These are phyloP conservation scores for Protodeltote pygarga DNA, from an alignment of 2,888 invertebrate species.

Conservation along the genomic window DNA sequence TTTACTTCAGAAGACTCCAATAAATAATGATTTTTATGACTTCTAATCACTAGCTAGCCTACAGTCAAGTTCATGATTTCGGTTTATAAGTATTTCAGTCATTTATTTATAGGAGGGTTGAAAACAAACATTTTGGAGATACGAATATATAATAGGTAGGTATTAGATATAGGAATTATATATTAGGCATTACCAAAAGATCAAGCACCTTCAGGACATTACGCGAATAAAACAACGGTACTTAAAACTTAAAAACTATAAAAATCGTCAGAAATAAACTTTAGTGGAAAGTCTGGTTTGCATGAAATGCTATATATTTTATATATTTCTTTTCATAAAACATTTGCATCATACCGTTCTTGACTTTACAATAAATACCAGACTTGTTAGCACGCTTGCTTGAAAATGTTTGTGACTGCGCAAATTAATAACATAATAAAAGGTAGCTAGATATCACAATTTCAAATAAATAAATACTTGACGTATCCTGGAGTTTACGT, in stretches of 20 bases:
- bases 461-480: slow-evolving; percentile 2
- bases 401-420: neutral
- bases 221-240: slow-evolving; percentile 7
- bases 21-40: neutral
- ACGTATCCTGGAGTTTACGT: slow-evolving; percentile 2
- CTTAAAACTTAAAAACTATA: slow-evolving; percentile 32
- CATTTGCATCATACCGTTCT: slow-evolving; percentile 41
- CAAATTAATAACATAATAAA: neutral
- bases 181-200: neutral
- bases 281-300: slow-evolving; percentile 66
- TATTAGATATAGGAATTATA: no score
- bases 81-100: no score
- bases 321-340: slow-evolving; percentile 34
- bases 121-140: no score
- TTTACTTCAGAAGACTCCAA: neutral
- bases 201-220: slow-evolving; percentile 13
- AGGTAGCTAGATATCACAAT: slow-evolving; percentile 30
- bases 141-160: no score
- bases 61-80: no score
- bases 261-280: slow-evolving; percentile 45
- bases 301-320: slow-evolving; percentile 63
- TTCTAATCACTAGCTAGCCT: no score
- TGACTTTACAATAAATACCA: slow-evolving; percentile 24
- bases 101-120: no score
- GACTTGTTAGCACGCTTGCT: slow-evolving; percentile 41